Evolutionary conservation across 1,140 invertebrate species (phyloP), one percentile per base, ranked within the genome.

Genomic region (Drosophila mauritiana): DNA sequence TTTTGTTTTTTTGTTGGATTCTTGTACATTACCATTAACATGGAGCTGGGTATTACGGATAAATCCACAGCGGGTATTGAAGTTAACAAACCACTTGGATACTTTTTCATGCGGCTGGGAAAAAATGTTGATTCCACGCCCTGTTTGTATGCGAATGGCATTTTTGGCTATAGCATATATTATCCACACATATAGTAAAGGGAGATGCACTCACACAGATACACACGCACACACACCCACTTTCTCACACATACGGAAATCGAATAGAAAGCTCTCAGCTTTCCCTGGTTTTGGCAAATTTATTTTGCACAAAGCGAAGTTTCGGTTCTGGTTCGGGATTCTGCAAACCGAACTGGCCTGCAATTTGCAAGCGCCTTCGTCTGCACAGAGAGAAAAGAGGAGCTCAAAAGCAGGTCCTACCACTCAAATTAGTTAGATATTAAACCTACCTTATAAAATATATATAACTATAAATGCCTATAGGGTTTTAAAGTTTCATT

Each of bases 1-100:
- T 57, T 37, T 61, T 48, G 37, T 39, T 43, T 49, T 55, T 70
- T 56, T 65, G 40, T 57, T 64, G 54, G 58, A n/a, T 56, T 68
- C 49, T 80, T 80, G 80, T 92, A 91, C 90, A 80, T 91, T 92
- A 92, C 91, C 91, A 90, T 92, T 90, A 92, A 89, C 84, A 91
- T 83, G 51, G 91, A 89, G 90, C 88, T 91, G 73, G 91, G 88
- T 83, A 91, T 91, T 83, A 92, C 91, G 73, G 90, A 90, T 80
- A 91, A 91, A 84, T 92, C 91, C 90, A 92, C 91, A 80, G 88
- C 90, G 80, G 90, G 90, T 90, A 91, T 91, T 90, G 90, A 76
- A 85, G 90, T 92, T 91, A 92, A 90, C 84, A 92, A 92, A 92
- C 90, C 91, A 86, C 91, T 92, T 70, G 91, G 90, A 92, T 91